Conservation (phyloP, 2,113 vertebrate genomes). For the Leptobrachium ailaonicum region DNA sequence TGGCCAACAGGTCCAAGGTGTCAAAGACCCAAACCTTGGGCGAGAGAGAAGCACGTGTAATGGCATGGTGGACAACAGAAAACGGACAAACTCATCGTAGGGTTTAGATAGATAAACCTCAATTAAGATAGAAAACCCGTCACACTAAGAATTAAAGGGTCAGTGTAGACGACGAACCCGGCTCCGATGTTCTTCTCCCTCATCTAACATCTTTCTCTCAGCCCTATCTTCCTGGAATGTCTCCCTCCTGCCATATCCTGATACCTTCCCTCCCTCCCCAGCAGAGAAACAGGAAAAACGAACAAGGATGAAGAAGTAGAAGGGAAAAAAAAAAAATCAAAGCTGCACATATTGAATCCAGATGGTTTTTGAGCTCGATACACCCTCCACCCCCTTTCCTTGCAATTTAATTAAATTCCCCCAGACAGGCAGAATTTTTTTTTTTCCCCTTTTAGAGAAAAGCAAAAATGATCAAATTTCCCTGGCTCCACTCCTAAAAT, state of each 20-base stretch:
- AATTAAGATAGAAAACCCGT: no score
- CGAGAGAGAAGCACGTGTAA: no score
- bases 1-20: no score
- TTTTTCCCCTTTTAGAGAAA: constrained; percentile 47
- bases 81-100: no score
- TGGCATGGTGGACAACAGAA: no score
- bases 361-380: constrained; percentile 67
- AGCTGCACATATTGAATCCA: constrained; percentile 82
- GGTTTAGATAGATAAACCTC: no score
- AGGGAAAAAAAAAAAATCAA: constrained; percentile 57
- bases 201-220: constrained; percentile 35
- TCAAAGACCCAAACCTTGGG: no score
- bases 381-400: constrained; percentile 63
- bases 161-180: no score
- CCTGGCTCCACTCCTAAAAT: constrained; percentile 70
- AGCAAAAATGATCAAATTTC: constrained; percentile 82
- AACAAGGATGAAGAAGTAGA: constrained; percentile 47
- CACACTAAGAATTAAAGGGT: no score
- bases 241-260: constrained; percentile 59
- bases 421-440: constrained; percentile 80
- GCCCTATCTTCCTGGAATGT: constrained; percentile 58
- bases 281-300: constrained; percentile 61
- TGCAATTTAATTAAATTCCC: constrained; percentile 86
- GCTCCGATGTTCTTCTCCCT: not conserved
- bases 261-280: constrained; percentile 58